Base-by-base conservation (phyloP, 1,140 invertebrate genomes). In the Musca domestica region DNA sequence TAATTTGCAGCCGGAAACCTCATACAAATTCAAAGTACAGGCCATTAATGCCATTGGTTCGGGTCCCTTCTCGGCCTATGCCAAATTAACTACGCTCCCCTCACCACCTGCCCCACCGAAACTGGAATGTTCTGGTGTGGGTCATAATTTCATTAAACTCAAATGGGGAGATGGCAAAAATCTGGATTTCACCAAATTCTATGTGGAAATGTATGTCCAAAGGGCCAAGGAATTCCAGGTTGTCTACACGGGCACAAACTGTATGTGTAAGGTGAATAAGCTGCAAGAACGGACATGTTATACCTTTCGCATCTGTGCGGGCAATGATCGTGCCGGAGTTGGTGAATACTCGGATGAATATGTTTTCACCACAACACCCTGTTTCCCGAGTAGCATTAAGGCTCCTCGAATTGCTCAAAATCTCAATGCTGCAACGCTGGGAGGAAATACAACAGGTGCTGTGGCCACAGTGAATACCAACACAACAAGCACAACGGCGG, bases 21-120 rank as follows among this genome's bases (percentile, higher is more conserved):
- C 81, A n/a, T 88, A 89, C 74, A 90, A 89, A 79, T 86, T 93
- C 61, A 86, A 90, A 67, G 87, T 94, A 25, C 91, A 92, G 80
- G 94, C 93, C 47, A 87, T 93, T 6, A 95, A 94, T 81, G 86
- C 86, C 68, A 88, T 94, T n/a, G 93, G 92, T 7, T 82, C 86
- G n/a, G 93, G 93, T 17, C 84, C 89, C 46, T 93, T 88, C 80
- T 94, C 91, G 67, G 83, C 89, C 22, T 84, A 87, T 47, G 81
- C 91, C 15, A 89, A 89, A 81, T 84, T 90, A 19, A 84, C 84
- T 12, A 95, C 93, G 1, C 84, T 89, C 41, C 88, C 91, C 14
- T 85, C 91, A 10, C 93, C 93, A 1, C 94, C 94, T 1, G 72
- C 84, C 2, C 90, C 93, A 20, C 93, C 94, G 1, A 81, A 81